Evolutionary conservation across 1,140 invertebrate genomes (phyloP), one percentile per base, ranked within the genome.

Genomic region (Latrodectus geometricus): DNA sequence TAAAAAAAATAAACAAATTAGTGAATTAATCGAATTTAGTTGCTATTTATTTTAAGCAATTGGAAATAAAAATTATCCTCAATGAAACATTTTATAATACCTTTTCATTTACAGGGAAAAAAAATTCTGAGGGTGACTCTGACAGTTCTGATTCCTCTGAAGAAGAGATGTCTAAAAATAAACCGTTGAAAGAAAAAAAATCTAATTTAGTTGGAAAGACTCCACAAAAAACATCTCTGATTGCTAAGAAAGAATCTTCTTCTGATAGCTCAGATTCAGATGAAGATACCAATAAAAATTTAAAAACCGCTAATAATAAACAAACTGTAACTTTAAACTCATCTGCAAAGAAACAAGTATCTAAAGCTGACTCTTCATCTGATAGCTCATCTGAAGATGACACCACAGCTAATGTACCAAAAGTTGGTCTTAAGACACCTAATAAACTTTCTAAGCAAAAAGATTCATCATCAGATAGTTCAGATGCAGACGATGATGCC

Each of bases 401-500:
- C 1, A 9, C 50, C 7, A 52, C 74, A 35, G 4, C 14, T 56
- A 76, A 23, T 56, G 9, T 1, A 35, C 8, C 21, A 15, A 14
- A 14, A 23, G n/a, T 14, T 4, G 35, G 17, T 15, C n/a, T 7
- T 56, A 9, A 12, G 7, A 20, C 3, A n/a, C 54, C 23, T 56
- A 8, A 4, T 61, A 61, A 52, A 50, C 8, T 20, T n/a, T 20
- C 17, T 3, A 50, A 48, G 21, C 35, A 65, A 14, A 56, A 78
- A 48, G 77, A 79, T 79, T 79, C 77, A 50, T 79, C 77, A 20
- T 79, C 77, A 23, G 77, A 79, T n/a, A 79, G 77, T 52, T 79
- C 77, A 68, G 77, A 79, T 23, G 49, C 35, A 0, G 35, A 48
- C 21, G 11, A 21, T 79, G 21, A 68, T 8, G 17, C 5, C 12